Base-by-base conservation (phyloP, 2,888 invertebrate species). In the Teinopalpus imperialis region DNA sequence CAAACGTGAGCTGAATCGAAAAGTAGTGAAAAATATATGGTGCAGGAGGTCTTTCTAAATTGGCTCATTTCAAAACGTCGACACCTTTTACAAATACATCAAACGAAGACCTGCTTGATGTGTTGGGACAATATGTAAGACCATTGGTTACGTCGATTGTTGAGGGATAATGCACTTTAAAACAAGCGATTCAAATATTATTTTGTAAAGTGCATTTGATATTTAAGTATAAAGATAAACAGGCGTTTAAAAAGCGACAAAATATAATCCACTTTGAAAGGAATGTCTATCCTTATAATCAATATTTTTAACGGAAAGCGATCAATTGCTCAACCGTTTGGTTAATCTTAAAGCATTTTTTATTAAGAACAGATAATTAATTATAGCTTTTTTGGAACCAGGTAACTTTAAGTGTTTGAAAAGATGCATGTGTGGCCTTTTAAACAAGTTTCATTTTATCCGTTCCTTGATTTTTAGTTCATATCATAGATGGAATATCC, bases 21-120 rank as follows among this genome's bases (percentile, higher is more conserved):
- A 16, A 5, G 16, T 24, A 2, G 31, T 58, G 44, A 13, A 26
- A 14, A 24, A 27, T 36, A 1, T 29, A 45, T 1, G 9, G 4
- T 7, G 20, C 21, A 2, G 35, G 18, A 37, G 74, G 13, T 66
- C 69, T 52, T 42, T 14, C 49, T 53, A 49, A 51, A 50, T 41
- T 66, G 63, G 66, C 47, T 48, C 35, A 52, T 60, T 48, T 49
- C 57, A 53, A 57, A 40, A 59, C 59, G 59, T 66, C 63, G 69
- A 68, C 71, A 69, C 71, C 71, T 70, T 69, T 59, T 61, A 66
- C 69, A 71, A 74, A 77, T 64, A 64, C 62, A 61, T 64, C 65
- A 66, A 64, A 66, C 56, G 67, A 63, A 54, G 64, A 61, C 66
- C 66, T 66, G 69, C 69, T 71, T 72, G 69, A 69, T 65, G 64